Percentiles rank a stretch among this genome's conserved stretches.
Conservation (phyloP, 2,797 vertebrate genomes). For the Liparis tanakae region DNA sequence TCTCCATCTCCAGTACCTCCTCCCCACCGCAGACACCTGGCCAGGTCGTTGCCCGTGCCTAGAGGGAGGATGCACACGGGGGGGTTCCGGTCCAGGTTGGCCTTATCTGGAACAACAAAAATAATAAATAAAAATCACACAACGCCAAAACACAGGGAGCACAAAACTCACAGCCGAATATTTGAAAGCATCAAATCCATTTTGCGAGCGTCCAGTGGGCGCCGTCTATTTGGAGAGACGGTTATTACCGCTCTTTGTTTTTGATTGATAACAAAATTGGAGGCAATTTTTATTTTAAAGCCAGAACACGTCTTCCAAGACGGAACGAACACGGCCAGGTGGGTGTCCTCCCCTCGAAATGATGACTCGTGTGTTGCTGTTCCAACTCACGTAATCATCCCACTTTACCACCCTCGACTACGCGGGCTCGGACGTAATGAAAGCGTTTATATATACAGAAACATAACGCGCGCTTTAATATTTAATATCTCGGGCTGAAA, state of each 20-base stretch:
- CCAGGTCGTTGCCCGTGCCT: conserved; percentile 95
- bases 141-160: conserved; percentile 40
- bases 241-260: conserved; percentile 82
- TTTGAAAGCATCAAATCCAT: conserved; percentile 52
- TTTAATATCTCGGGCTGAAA: conserved; percentile 61
- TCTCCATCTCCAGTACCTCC: conserved; percentile 87
- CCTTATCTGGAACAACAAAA: conserved; percentile 87
- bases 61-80: conserved; percentile 96
- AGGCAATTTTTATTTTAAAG: conserved; percentile 81
- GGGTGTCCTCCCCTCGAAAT: conserved; percentile 52
- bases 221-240: conserved; percentile 70
- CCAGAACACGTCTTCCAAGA: conserved; percentile 64
- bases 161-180: conserved; percentile 36
- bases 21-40: conserved; percentile 94
- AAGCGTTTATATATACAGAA: conserved; percentile 68
- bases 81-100: conserved; percentile 91
- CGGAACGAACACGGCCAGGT: conserved; percentile 68
- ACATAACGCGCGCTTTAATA: conserved; percentile 63
- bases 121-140: conserved; percentile 19
- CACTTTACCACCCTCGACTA: conserved; percentile 73
- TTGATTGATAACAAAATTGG: conserved; percentile 86
- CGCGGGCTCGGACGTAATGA: conserved; percentile 70
- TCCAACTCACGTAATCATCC: conserved; percentile 78
- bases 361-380: conserved; percentile 79
- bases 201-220: conserved; percentile 58